Conservation (phyloP, 2,888 invertebrate species). For the Darwinula stevensoni region DNA sequence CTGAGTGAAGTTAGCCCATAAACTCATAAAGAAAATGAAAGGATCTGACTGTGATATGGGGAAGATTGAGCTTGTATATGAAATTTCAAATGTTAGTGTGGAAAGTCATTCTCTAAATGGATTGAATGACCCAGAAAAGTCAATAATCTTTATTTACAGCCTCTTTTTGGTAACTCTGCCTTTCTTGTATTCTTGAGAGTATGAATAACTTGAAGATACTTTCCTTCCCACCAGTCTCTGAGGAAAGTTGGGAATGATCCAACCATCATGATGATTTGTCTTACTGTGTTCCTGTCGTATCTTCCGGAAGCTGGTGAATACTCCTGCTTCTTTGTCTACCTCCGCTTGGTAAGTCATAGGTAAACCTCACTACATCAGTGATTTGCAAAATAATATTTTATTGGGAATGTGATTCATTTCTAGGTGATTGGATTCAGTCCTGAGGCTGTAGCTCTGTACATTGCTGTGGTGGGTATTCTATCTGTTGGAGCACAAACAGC, state of each 20-base stretch:
- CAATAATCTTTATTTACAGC: too few relatives aligned
- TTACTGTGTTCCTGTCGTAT: constrained; percentile 90
- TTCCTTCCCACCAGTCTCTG: constrained; percentile 25
- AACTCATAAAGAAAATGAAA: too few relatives aligned
- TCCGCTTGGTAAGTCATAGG: constrained; percentile 49
- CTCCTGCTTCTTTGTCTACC: constrained; percentile 96
- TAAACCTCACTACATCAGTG: too few relatives aligned
- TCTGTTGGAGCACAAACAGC: constrained; percentile 78
- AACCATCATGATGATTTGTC: constrained; percentile 82
- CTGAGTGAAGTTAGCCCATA: too few relatives aligned
- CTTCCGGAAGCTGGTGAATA: constrained; percentile 91
- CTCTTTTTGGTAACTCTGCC: too few relatives aligned
- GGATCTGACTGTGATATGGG: too few relatives aligned
- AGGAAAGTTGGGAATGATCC: constrained; percentile 76
- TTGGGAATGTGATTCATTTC: constrained; percentile 1
- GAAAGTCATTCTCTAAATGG: too few relatives aligned
- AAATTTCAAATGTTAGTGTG: too few relatives aligned
- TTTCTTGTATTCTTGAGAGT: too few relatives aligned
- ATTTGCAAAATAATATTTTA: background rate
- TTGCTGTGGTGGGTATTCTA: constrained; percentile 81
- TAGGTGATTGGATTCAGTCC: constrained; percentile 77
- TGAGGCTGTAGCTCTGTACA: constrained; percentile 85
- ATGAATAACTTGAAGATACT: background rate
- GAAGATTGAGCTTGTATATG: too few relatives aligned
- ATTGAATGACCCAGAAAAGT: too few relatives aligned